Conservation (phyloP, 2,888 invertebrate species). For the Acronicta leporina region DNA sequence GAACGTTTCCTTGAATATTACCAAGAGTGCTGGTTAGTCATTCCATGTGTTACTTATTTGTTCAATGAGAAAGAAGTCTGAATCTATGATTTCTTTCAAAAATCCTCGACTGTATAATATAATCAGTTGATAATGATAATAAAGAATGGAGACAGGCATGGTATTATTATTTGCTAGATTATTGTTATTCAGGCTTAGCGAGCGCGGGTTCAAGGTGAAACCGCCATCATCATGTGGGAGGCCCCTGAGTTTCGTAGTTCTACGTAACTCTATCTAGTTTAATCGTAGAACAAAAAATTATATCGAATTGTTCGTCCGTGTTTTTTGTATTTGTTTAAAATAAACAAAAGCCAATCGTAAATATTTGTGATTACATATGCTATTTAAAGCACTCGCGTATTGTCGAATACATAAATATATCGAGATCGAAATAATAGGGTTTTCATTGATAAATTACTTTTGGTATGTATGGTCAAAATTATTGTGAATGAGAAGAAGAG, state of each 20-base stretch:
- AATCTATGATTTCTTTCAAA: conserved; percentile 27
- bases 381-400: background rate
- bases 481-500: too few relatives aligned
- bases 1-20: conserved; percentile 63
- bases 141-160: conserved; percentile 37
- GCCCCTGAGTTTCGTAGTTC: conserved; percentile 63
- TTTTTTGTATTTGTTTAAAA: conserved; percentile 3
- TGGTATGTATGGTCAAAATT: too few relatives aligned
- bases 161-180: conserved; percentile 62
- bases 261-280: conserved; percentile 43
- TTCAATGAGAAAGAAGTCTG: conserved; percentile 28
- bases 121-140: conserved; percentile 41
- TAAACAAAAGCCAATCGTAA: conserved; percentile 1
- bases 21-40: conserved; percentile 61
- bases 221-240: conserved; percentile 68
- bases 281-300: conserved; percentile 24
- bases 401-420: background rate
- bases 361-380: background rate
- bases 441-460: too few relatives aligned
- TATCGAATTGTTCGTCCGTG: conserved; percentile 10
- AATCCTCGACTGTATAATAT: conserved; percentile 27
- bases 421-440: too few relatives aligned
- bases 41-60: conserved; percentile 31
- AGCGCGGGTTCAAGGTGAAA: conserved; percentile 78
- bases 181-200: conserved; percentile 74